phyloP scores from a whole-genome alignment of 92 coral and sea anemone species.

The Heteractis magnifica region DNA sequence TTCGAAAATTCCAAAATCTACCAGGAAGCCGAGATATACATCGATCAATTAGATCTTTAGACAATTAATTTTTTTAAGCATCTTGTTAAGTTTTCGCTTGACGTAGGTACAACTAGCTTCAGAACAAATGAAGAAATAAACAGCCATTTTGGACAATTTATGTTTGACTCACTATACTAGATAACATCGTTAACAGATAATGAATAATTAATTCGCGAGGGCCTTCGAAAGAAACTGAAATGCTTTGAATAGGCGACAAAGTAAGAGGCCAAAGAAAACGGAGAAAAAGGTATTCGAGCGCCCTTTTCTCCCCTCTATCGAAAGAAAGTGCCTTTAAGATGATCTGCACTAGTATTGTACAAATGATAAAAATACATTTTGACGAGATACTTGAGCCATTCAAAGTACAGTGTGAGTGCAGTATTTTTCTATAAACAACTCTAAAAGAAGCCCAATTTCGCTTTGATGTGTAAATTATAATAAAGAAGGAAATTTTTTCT shows the following conservation, averaged over 20 bases:
- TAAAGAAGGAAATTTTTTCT: not conserved
- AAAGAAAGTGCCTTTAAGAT: not conserved
- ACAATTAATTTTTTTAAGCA: not conserved
- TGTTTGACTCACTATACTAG: slow-evolving; percentile 7
- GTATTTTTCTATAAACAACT: slow-evolving; percentile 19
- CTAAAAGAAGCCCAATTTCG: not conserved
- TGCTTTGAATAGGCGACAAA: not conserved
- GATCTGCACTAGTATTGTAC: not conserved
- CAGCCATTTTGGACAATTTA: slow-evolving; percentile 6
- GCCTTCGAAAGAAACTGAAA: slow-evolving; percentile 6
- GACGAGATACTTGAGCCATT: not conserved
- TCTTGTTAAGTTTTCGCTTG: no score
- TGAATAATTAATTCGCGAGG: slow-evolving; percentile 12
- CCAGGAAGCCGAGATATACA: not conserved
- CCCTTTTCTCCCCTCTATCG: not conserved
- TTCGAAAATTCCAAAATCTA: not conserved
- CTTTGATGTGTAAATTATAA: slow-evolving; percentile 13
- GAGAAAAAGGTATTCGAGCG: not conserved
- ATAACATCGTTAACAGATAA: not conserved
- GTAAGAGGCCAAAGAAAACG: slow-evolving; percentile 3
- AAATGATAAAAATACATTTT: slow-evolving; percentile 9
- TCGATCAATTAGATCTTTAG: not conserved
- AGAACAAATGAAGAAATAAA: not conserved
- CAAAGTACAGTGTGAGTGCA: not conserved
- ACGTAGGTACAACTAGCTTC: not conserved